Conservation (phyloP, 2,797 vertebrate genomes). For the Sebastes elongatus region DNA sequence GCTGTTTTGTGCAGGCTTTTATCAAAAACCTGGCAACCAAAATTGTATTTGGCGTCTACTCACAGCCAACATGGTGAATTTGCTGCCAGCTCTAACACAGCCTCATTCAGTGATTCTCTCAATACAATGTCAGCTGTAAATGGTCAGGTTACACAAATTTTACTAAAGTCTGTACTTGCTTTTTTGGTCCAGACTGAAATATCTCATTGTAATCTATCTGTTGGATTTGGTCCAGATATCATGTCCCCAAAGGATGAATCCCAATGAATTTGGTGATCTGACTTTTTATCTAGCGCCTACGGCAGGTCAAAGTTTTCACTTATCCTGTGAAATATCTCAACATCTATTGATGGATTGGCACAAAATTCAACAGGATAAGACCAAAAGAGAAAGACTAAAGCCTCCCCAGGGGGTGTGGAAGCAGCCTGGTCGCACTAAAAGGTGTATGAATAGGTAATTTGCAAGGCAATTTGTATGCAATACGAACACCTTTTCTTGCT, state of each 20-base stretch:
- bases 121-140: background rate
- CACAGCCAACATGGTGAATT: background rate
- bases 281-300: background rate
- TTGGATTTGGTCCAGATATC: background rate
- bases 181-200: background rate
- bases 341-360: no score
- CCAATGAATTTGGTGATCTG: background rate
- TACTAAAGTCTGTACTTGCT: background rate
- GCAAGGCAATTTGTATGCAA: no score
- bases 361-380: no score
- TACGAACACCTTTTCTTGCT: no score
- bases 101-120: background rate
- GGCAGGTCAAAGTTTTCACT: no score
- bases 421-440: no score
- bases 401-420: no score
- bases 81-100: background rate
- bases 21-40: background rate
- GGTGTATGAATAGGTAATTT: no score
- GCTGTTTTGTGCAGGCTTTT: background rate
- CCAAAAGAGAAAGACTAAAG: no score
- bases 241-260: background rate
- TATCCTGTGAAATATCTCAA: no score
- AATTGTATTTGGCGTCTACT: background rate
- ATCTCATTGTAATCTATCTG: background rate
- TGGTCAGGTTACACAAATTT: no score